A percentile compares a stretch with the other conserved stretches of the same genome.
Conservation (phyloP, 2,113 vertebrate genomes). For the Balaeniceps rex region DNA sequence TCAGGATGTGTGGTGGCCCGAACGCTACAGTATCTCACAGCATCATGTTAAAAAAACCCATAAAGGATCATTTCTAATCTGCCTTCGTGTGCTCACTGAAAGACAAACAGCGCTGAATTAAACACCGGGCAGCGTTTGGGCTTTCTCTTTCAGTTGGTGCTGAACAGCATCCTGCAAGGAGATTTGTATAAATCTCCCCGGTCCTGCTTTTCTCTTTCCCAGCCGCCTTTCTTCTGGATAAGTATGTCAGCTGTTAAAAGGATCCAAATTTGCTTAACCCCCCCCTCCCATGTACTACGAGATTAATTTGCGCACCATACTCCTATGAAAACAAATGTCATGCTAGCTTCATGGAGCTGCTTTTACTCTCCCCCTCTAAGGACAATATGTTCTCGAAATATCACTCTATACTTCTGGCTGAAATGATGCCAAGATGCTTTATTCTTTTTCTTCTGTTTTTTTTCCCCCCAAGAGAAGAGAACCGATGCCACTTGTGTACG, state of each 20-base stretch:
- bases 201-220: background rate
- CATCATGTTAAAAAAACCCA: background rate
- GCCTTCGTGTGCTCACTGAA: background rate
- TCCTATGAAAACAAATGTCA: slow-evolving; percentile 30
- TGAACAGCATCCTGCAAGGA: background rate
- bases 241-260: background rate
- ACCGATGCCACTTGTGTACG: background rate
- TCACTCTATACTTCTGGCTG: background rate
- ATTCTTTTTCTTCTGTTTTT: background rate
- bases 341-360: slow-evolving; percentile 3
- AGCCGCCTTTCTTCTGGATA: background rate
- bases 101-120: background rate
- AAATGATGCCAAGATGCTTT: background rate
- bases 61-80: background rate
- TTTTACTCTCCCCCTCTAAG: background rate
- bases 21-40: slow-evolving; percentile 7
- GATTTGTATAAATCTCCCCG: background rate
- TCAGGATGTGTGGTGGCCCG: background rate
- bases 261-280: background rate
- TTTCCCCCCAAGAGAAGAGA: background rate
- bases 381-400: slow-evolving; percentile 29
- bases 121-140: background rate
- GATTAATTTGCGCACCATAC: background rate
- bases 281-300: background rate
- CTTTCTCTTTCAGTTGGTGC: background rate